Evolutionary conservation across 2,888 invertebrate genomes (phyloP), one percentile per base, ranked within the genome.

Genomic region (Melanchra persicariae): DNA sequence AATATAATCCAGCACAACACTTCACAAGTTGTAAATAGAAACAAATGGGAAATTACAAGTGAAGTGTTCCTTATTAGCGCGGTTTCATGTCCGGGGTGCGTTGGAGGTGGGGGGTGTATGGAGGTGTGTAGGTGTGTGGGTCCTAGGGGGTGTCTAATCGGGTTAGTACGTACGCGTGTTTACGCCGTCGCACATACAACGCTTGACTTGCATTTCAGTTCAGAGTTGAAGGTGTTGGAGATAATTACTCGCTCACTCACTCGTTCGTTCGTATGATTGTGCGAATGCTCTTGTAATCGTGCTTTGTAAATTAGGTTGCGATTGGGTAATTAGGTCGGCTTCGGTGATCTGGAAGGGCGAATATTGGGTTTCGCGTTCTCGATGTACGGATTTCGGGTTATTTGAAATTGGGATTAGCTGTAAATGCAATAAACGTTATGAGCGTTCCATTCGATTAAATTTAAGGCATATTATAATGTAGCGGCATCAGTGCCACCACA

Each of bases 61-160:
- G 85, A 84, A 85, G 86, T 87, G 88, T 90, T 89, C 88, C 88
- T 90, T 89, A 90, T 90, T 91, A 91, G 87, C 86, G 86, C 81
- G 85, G 89, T 89, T 89, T 84, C 86, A 79, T 81, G 85, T 87
- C 84, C 84, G 85, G 81, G 79, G 74, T 77, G 77, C 69, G 77
- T 73, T 22, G 51, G 69, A 69, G 73, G 68, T 59, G 54, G 37
- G 77, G 77, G 70, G 59, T 49, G 26, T 57, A 7, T 69, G 74
- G 63, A 57, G 65, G 67, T 66, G 64, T 49, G 10, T 26, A 61
- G 64, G 77, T 51, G 60, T 73, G 8, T 37, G 40, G 37, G 37
- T 37, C 9, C 37, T 37, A 40, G 58, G 73, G 73, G 79, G 81
- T 66, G 66, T 83, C 84, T 87, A 87, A 87, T 87, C 87, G 79